A percentile compares a stretch with the other conserved stretches of the same genome.
Evolutionary conservation across 1,140 invertebrate genomes (phyloP).

Genomic region (Listronotus bonariensis): DNA sequence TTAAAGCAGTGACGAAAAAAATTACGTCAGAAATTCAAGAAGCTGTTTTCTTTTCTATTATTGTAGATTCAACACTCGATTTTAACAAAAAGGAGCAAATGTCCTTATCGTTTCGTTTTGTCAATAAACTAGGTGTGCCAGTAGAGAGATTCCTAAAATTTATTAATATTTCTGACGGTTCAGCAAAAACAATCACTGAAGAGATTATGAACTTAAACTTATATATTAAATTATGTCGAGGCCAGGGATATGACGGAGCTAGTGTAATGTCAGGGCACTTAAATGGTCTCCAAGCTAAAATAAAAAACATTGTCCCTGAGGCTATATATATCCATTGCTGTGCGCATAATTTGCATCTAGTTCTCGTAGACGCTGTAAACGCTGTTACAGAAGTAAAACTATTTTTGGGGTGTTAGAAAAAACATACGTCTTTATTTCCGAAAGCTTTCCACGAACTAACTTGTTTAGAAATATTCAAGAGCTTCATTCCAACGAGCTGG

Average conservation of each 20-base stretch:
- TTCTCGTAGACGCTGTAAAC: conserved; percentile 3
- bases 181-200: neutral
- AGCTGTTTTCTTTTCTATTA: no score
- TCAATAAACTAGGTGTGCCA: no score
- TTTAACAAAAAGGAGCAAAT: no score
- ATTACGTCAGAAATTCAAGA: no score
- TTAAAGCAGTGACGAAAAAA: no score
- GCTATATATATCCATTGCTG: conserved; percentile 10
- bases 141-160: neutral
- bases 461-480: conserved; percentile 4
- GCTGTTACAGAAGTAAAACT: neutral
- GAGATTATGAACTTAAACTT: neutral
- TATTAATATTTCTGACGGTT: neutral
- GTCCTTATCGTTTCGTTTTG: no score
- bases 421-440: conserved; percentile 3
- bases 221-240: conserved; percentile 2
- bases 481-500: neutral
- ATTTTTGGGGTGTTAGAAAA: conserved; percentile 2
- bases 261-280: conserved; percentile 11
- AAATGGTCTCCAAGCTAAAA: neutral
- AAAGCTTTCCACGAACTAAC: conserved; percentile 1
- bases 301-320: conserved; percentile 6
- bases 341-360: conserved; percentile 10
- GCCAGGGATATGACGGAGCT: conserved; percentile 2
- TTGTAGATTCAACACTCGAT: no score